Conservation (phyloP, 1,140 invertebrate species). For the Drosophila orosa region DNA sequence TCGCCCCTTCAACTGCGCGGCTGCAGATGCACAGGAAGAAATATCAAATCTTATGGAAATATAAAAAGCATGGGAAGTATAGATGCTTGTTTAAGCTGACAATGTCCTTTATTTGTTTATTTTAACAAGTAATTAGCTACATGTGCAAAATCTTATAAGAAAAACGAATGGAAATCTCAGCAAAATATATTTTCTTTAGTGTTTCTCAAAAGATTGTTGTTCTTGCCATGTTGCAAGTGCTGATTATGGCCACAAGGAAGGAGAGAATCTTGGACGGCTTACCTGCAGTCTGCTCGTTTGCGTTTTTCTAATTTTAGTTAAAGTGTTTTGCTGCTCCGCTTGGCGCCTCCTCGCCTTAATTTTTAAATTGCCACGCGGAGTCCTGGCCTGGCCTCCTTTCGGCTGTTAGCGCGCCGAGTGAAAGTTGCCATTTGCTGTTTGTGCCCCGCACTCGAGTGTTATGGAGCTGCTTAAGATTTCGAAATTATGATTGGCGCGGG, state of each 20-base stretch:
- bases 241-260: slow-evolving; percentile 58
- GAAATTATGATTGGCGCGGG: slow-evolving; percentile 65
- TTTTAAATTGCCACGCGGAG: slow-evolving; percentile 64
- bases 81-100: background rate
- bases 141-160: background rate
- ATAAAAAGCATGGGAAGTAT: too few relatives aligned
- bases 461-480: slow-evolving; percentile 60
- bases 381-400: slow-evolving; percentile 42
- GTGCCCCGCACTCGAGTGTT: slow-evolving; percentile 37
- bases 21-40: background rate
- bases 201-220: slow-evolving; percentile 19
- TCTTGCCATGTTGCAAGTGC: slow-evolving; percentile 68
- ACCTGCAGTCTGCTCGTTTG: slow-evolving; percentile 59
- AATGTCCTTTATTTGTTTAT: too few relatives aligned
- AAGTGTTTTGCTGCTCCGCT: slow-evolving; percentile 52
- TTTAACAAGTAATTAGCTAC: background rate
- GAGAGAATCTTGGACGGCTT: slow-evolving; percentile 40
- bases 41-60: background rate
- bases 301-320: slow-evolving; percentile 55
- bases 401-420: slow-evolving; percentile 57
- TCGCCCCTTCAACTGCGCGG: slow-evolving; percentile 12
- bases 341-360: slow-evolving; percentile 60
- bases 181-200: background rate
- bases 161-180: background rate
- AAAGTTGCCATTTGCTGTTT: slow-evolving; percentile 59